Evolutionary conservation across 92 coral and sea anemone genomes (phyloP).

Genomic region (Ricordea florida): DNA sequence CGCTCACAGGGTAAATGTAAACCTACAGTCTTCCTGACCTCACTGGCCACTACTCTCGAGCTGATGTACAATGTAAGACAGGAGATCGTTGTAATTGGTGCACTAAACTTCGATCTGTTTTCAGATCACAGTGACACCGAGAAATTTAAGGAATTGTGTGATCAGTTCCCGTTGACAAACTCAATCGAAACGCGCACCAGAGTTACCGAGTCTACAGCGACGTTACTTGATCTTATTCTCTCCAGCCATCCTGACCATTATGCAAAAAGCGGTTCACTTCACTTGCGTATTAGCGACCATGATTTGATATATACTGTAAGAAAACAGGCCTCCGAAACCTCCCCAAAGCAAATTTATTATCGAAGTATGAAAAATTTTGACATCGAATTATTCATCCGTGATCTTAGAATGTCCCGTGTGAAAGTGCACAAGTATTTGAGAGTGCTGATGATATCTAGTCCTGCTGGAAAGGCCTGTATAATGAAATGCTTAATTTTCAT

Average conservation of each 20-base stretch:
- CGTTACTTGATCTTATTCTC: not conserved
- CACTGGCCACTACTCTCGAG: not conserved
- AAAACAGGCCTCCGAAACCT: not conserved
- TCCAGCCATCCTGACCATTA: not conserved
- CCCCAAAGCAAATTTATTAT: not conserved
- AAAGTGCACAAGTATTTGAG: no score
- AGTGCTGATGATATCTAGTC: no score
- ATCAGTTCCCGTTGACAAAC: conserved; percentile 12
- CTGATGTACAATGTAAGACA: not conserved
- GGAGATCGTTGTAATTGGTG: not conserved
- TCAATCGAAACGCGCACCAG: not conserved
- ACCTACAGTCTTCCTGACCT: conserved; percentile 3
- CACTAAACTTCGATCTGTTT: not conserved
- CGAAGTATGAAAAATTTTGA: not conserved
- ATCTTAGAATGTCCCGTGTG: no score
- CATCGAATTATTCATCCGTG: not conserved
- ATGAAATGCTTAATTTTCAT: not conserved
- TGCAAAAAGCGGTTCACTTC: conserved; percentile 4
- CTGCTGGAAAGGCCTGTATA: no score
- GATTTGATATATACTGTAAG: not conserved
- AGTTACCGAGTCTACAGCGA: conserved; percentile 9
- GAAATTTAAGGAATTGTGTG: conserved; percentile 8
- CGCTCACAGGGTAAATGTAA: conserved; percentile 1
- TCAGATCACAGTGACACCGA: not conserved
- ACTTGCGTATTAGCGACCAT: conserved; percentile 10